Evolutionary conservation across 2,797 vertebrate species (phyloP).

Genomic region (Gadopsis bispinosus): DNA sequence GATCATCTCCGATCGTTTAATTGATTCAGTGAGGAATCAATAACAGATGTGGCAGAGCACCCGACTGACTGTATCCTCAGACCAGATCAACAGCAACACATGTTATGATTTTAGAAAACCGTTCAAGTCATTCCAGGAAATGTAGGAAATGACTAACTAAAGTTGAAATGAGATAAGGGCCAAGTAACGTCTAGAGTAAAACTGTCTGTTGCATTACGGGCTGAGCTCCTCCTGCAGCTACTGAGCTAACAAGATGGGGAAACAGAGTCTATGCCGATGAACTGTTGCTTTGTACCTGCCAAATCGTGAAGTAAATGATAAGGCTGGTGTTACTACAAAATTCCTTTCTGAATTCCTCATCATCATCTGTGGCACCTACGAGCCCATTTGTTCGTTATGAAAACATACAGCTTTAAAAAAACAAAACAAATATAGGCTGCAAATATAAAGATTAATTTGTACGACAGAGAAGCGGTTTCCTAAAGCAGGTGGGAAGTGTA

Average conservation of each 20-base stretch:
- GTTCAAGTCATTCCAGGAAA: conserved; percentile 45
- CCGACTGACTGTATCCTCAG: conserved; percentile 33
- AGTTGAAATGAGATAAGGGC: conserved; percentile 41
- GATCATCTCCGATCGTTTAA: conserved; percentile 63
- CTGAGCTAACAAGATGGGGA: conserved; percentile 2
- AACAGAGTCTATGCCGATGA: background rate
- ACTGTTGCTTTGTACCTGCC: conserved; percentile 11
- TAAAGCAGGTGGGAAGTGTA: no score
- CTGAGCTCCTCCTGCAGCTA: conserved; percentile 13
- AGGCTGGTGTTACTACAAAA: background rate
- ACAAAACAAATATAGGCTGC: no score
- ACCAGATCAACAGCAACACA: conserved; percentile 40
- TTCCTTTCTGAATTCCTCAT: background rate
- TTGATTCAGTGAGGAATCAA: conserved; percentile 57
- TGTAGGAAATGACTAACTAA: conserved; percentile 25
- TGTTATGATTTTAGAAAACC: conserved; percentile 45
- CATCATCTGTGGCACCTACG: background rate
- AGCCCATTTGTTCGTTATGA: conserved; percentile 17
- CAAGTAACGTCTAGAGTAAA: conserved; percentile 25
- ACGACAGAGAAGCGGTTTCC: background rate
- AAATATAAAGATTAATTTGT: background rate
- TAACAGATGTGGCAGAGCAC: conserved; percentile 44
- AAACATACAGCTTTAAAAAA: conserved; percentile 15
- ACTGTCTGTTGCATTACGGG: conserved; percentile 2
- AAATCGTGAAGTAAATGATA: background rate